Conservation (phyloP, 2,797 vertebrate genomes). For the Jordanella pulchra region DNA sequence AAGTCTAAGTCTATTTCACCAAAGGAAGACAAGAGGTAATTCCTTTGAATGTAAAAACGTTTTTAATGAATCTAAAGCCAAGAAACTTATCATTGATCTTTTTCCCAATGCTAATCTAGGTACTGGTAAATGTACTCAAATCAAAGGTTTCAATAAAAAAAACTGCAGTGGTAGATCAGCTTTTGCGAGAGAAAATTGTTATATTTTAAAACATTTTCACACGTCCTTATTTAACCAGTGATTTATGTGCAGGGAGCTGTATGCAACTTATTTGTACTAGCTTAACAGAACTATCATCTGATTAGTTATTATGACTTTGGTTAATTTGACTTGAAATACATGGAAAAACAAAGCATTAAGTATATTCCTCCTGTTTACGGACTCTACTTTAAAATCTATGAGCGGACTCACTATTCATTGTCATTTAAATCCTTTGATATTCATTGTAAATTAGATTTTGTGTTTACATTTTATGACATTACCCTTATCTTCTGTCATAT, state of each 20-base stretch:
- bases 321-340: slow-evolving; percentile 6
- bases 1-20: no score
- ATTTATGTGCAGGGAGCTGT: not conserved
- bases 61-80: not conserved
- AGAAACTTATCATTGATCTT: not conserved
- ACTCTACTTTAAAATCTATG: slow-evolving; percentile 5
- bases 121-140: not conserved
- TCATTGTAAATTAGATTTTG: slow-evolving; percentile 37
- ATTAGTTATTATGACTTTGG: not conserved
- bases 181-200: not conserved
- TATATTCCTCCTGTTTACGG: slow-evolving; percentile 16
- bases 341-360: slow-evolving; percentile 9
- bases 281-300: not conserved
- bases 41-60: not conserved
- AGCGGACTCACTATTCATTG: slow-evolving; percentile 6
- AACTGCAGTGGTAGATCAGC: not conserved
- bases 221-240: no score
- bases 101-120: not conserved
- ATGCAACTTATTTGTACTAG: not conserved
- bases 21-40: not conserved
- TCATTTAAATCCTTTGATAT: not conserved
- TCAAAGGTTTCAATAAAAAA: not conserved
- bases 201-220: not conserved
- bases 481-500: slow-evolving; percentile 10
- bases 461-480: slow-evolving; percentile 17